phyloP scores from a whole-genome alignment of 2,113 vertebrate species.

The Paedocypris sp. region DNA sequence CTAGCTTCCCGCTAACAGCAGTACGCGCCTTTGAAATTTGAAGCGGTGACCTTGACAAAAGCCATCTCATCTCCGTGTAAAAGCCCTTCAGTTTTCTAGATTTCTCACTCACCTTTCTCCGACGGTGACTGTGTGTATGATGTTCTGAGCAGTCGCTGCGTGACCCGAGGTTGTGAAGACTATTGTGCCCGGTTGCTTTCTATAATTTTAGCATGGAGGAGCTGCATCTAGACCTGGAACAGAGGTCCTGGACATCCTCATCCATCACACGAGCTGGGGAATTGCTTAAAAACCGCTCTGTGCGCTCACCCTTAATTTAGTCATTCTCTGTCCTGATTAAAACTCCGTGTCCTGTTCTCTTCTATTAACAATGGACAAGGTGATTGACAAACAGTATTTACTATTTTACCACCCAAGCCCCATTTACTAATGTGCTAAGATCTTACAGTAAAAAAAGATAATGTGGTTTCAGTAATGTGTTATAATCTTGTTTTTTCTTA shows the following conservation, averaged over 20 bases:
- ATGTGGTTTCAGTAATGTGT: no score
- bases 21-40: not conserved
- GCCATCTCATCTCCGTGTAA: not conserved
- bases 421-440: no score
- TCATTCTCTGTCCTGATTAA: not conserved
- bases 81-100: not conserved
- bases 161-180: not conserved
- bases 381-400: no score
- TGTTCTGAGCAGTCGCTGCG: not conserved
- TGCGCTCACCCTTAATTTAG: not conserved
- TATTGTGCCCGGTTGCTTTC: not conserved
- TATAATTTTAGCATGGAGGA: not conserved
- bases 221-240: not conserved
- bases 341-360: no score
- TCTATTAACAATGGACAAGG: no score
- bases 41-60: not conserved
- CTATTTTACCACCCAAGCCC: no score
- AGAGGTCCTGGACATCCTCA: not conserved
- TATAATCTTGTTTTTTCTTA: no score
- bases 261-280: not conserved
- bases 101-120: not conserved
- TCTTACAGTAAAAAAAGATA: no score
- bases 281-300: not conserved
- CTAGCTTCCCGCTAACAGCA: not conserved
- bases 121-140: not conserved